Evolutionary conservation across 2,888 invertebrate genomes (phyloP), one percentile per base, ranked within the genome.

Genomic region (Cremastinae sp.): DNA sequence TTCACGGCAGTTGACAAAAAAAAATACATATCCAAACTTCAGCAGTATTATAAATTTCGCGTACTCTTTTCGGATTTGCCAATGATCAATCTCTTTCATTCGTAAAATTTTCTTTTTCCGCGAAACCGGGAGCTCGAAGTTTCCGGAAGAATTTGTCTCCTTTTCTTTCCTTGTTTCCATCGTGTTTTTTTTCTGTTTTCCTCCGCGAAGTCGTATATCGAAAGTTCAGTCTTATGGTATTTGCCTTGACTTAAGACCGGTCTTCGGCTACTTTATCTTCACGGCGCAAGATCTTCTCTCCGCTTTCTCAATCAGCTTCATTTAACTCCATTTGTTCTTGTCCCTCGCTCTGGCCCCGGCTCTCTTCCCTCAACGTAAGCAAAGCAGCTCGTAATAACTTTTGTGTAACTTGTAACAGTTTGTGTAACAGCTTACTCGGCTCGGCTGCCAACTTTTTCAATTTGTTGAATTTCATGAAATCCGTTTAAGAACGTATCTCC

Each of bases 331-430:
- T 59, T 28, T 59, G 20, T 59, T 28, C 45, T 14, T 43, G 43
- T 41, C 22, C 41, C 28, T 28, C 28, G 28, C 28, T 28, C 28
- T 28, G 28, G 2, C 28, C 28, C 5, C 28, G 28, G 28, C 28
- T 22, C 22, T 43, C 0, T 12, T 12, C 20, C 39, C 12, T 59
- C 9, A 53, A 53, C 28, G 16, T 12, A 16, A 22, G 14, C 45
- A 45, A 43, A 59, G 28, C 28, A 28, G 28, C 59, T 59, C 45
- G 22, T 28, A 28, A 59, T 59, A 59, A 59, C 45, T 59, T 59
- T 59, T 45, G 22, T 59, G 59, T 59, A 59, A 43, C 43, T 43
- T 35, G 59, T 59, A 45, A 43, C 59, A 59, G n/a, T 59, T 59
- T 59, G 41, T 12, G 43, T 59, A 59, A 45, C 56, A 43, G 9